Conservation (phyloP, 2,113 vertebrate genomes). For the Heterotis niloticus region DNA sequence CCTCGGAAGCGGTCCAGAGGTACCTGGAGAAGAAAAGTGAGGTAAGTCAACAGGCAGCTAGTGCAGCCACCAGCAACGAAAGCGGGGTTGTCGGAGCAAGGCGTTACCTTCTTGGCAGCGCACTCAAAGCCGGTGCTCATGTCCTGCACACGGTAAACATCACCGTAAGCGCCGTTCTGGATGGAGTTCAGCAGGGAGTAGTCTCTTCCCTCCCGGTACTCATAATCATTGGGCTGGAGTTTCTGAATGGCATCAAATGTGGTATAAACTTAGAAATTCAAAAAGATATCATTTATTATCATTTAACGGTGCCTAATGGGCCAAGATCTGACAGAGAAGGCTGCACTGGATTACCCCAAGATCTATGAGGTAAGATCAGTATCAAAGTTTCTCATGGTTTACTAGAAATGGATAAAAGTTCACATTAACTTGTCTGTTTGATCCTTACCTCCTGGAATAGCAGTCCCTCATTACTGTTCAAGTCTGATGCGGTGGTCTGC, state of each 20-base stretch:
- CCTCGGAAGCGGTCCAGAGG: slow-evolving; percentile 75
- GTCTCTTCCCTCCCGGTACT: slow-evolving; percentile 81
- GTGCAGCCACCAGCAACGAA: not conserved
- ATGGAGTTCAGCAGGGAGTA: slow-evolving; percentile 73
- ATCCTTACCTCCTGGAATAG: slow-evolving; percentile 25
- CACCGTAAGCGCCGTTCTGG: slow-evolving; percentile 87
- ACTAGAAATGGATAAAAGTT: too few species aligned
- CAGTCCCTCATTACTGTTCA: slow-evolving; percentile 14
- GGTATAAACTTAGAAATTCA: slow-evolving; percentile 60
- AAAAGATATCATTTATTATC: too few species aligned
- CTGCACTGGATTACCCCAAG: too few species aligned
- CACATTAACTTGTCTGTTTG: too few species aligned
- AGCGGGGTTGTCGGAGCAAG: not conserved
- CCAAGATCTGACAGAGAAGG: too few species aligned
- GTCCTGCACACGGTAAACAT: slow-evolving; percentile 83
- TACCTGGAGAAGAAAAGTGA: slow-evolving; percentile 59
- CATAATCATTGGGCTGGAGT: slow-evolving; percentile 66
- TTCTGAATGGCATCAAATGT: slow-evolving; percentile 37
- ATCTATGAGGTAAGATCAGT: too few species aligned
- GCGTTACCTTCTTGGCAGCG: slow-evolving; percentile 85
- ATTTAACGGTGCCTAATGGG: too few species aligned
- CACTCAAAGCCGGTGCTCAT: slow-evolving; percentile 79
- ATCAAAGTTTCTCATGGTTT: too few species aligned
- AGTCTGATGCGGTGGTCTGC: not conserved
- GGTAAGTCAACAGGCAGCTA: not conserved